Evolutionary conservation across 2,888 invertebrate genomes (phyloP), one percentile per base, ranked within the genome.

Genomic region (Scaptomyza caliginosa): DNA sequence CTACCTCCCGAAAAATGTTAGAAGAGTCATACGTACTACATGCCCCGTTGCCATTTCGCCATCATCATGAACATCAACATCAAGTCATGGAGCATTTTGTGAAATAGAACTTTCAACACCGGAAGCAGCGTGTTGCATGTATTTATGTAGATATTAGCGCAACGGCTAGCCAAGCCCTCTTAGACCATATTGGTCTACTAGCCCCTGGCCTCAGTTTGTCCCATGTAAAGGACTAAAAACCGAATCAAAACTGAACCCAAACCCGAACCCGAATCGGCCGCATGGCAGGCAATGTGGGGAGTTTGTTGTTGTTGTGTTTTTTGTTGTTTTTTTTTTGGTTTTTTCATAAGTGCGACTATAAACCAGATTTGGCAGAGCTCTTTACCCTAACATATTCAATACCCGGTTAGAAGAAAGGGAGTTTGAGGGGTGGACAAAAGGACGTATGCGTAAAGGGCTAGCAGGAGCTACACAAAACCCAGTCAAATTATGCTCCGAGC

Each of bases 71-170:
- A 48, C 73, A 70, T 71, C 66, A 68, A 76, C 86, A 77, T 84
- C 74, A 71, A 82, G 75, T 55, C 74, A 74, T 70, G 83, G 86
- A 82, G 86, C 77, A 67, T 77, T 80, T 69, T 69, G 56, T 69
- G 71, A 77, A 79, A 82, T 86, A 77, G 70, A 87, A 87, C 86
- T 87, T 84, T 84, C 84, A 85, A 87, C 84, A 84, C 86, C 87
- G 84, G 87, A 84, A 86, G 76, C 83, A 86, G 87, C 83, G 83
- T 84, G 83, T 84, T 84, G 86, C 85, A 86, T 87, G 77, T 87
- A 87, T 85, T 87, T 86, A 86, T 87, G 83, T 79, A 79, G 84
- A 86, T 87, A 85, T 84, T 84, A 87, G 83, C 69, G 74, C 49
- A 75, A 73, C 59, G 66, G 75, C 75, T 62, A 64, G 64, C 64